Evolutionary conservation across 30 jellyfish, hydroid and myxozoan species (phyloP).

Genomic region (Catostylus mosaicus): DNA sequence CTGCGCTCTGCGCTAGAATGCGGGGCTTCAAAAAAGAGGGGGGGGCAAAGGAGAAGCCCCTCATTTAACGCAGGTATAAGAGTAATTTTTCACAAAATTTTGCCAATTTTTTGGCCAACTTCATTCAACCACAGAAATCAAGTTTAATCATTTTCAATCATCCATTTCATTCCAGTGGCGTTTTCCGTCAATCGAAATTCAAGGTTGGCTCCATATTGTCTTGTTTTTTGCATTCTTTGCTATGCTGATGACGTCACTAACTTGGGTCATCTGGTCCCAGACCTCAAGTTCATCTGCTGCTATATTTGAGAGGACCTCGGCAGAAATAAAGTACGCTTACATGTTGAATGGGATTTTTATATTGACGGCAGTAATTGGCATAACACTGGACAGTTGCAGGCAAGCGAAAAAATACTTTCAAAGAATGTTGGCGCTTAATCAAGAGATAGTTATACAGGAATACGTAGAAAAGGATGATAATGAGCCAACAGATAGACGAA

Average conservation of each 20-base stretch:
- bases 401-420: slow-evolving; percentile 65
- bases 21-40: too few relatives aligned
- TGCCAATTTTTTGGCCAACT: too few relatives aligned
- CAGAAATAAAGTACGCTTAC: slow-evolving; percentile 76
- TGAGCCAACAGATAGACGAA: neutral
- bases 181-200: slow-evolving; percentile 66
- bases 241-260: slow-evolving; percentile 69
- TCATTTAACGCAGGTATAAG: too few relatives aligned
- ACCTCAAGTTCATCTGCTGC: slow-evolving; percentile 74
- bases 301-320: slow-evolving; percentile 66
- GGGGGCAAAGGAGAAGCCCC: too few relatives aligned
- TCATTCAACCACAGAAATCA: too few relatives aligned
- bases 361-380: slow-evolving; percentile 72
- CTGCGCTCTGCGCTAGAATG: too few relatives aligned
- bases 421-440: slow-evolving; percentile 62
- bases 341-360: slow-evolving; percentile 65
- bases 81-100: too few relatives aligned
- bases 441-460: slow-evolving; percentile 51
- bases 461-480: slow-evolving; percentile 37
- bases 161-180: slow-evolving; percentile 60
- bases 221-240: slow-evolving; percentile 66
- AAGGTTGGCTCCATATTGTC: slow-evolving; percentile 77
- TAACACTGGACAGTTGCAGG: slow-evolving; percentile 60
- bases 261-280: slow-evolving; percentile 85
- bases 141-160: too few relatives aligned